Percentiles rank a stretch among this genome's conserved stretches.
phyloP scores from a whole-genome alignment of 2,113 vertebrate genomes.

The Uria aalge region DNA sequence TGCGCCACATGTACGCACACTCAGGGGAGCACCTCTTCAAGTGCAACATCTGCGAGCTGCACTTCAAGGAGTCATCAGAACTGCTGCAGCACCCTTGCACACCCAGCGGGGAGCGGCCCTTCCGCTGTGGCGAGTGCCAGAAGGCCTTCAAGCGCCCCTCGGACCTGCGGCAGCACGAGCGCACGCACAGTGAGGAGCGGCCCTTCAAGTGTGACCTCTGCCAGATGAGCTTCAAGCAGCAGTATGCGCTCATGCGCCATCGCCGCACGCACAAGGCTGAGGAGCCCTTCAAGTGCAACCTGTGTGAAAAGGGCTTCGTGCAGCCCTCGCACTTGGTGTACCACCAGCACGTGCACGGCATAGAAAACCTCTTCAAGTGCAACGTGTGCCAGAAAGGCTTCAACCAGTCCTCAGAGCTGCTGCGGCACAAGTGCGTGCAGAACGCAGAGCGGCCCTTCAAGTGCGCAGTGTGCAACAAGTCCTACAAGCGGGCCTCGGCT shows the following conservation, averaged over 20 bases:
- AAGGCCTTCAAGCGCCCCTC: constrained; percentile 96
- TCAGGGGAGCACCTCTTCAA: constrained; percentile 93
- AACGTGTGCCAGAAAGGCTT: constrained; percentile 96
- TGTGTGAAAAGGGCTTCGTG: constrained; percentile 95
- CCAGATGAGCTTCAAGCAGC: constrained; percentile 99
- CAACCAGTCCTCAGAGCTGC: constrained; percentile 92
- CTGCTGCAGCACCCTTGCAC: constrained; percentile 96
- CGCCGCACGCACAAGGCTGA: constrained; percentile 89
- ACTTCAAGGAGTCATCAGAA: constrained; percentile 96
- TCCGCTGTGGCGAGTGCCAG: constrained; percentile 90
- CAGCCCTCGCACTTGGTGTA: constrained; percentile 95
- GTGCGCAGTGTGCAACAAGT: constrained; percentile 91
- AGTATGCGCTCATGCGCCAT: constrained; percentile 92
- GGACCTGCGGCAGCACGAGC: constrained; percentile 93
- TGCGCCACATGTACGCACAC: constrained; percentile 97
- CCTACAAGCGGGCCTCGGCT: constrained; percentile 94
- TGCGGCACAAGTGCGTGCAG: constrained; percentile 93
- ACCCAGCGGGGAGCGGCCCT: constrained; percentile 91
- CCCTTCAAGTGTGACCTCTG: constrained; percentile 98
- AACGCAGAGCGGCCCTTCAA: constrained; percentile 92
- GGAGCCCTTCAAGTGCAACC: constrained; percentile 90
- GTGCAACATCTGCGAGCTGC: constrained; percentile 92
- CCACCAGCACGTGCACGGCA: constrained; percentile 95
- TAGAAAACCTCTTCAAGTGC: constrained; percentile 97
- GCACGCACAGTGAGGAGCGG: constrained; percentile 95